Base-by-base conservation (phyloP, 2,888 invertebrate species). In the Aproaerema taeniolella region DNA sequence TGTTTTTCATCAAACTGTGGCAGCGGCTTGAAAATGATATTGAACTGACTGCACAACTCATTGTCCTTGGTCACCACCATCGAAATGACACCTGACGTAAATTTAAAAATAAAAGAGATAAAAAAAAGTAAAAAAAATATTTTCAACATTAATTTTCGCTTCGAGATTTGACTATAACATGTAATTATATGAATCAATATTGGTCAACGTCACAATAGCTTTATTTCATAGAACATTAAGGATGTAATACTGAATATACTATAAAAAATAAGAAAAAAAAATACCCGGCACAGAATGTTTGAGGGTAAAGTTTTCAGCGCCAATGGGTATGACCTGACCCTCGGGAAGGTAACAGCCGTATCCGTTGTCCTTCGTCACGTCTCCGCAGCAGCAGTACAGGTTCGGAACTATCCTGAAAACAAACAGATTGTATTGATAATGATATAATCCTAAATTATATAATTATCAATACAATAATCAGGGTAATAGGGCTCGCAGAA, bases 361-460 rank as follows among this genome's bases (percentile, higher is more conserved):
- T 1, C 90, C 90, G 51, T 89, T 88, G 50, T 88, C 87, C 44
- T 88, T 88, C 0, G 66, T 62, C 12, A 90, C 88, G 52, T 90
- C 90, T 5, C 90, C 90, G 9, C 88, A 88, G 41, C 89, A 82
- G 53, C 89, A 89, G 69, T 85, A 89, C 41, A 89, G 74, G 12
- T 81, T 76, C 0, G 88, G 81, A 7, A 89, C 81, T 38, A 90
- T 76, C 38, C 89, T 88, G 50, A 5, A 42, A 3, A 32, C 2
- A 17, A 2, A 16, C n/a, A 2, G 10, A 9, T 32, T 32, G 7
- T 20, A 20, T 6, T 20, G 20, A n/a, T n/a, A n/a, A n/a, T n/a
- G n/a, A n/a, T n/a, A n/a, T n/a, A n/a, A n/a, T n/a, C n/a, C n/a
- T n/a, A n/a, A n/a, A n/a, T n/a, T n/a, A n/a, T n/a, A n/a, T n/a